Evolutionary conservation across 1,140 invertebrate species (phyloP).

Genomic region (Achroia grisella): DNA sequence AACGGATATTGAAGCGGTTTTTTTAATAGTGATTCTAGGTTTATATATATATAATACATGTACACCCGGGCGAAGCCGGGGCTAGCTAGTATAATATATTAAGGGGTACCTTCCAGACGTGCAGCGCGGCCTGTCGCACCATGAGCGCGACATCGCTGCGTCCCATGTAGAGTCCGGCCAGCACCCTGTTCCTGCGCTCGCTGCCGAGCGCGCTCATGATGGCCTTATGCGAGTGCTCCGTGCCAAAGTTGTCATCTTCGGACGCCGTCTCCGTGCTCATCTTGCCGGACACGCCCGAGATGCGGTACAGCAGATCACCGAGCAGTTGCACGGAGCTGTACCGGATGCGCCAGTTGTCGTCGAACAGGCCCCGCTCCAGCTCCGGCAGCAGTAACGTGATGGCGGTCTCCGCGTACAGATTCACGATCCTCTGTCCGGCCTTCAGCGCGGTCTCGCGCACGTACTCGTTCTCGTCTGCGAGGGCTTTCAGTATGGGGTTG

Average conservation of each 20-base stretch:
- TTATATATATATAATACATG: background rate
- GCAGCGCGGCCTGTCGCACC: slow-evolving; percentile 97
- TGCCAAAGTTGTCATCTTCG: slow-evolving; percentile 99
- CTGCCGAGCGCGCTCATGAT: slow-evolving; percentile 92
- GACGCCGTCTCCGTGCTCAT: slow-evolving; percentile 99
- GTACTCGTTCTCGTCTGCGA: slow-evolving; percentile 99
- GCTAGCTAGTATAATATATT: background rate
- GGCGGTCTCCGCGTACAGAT: slow-evolving; percentile 96
- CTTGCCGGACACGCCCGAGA: slow-evolving; percentile 98
- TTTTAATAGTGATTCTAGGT: background rate
- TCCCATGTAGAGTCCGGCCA: slow-evolving; percentile 98
- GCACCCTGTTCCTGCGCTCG: slow-evolving; percentile 92
- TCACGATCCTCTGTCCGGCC: slow-evolving; percentile 98
- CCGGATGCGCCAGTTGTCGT: slow-evolving; percentile 99
- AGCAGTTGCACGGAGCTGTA: slow-evolving; percentile 97
- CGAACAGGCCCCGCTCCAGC: slow-evolving; percentile 93
- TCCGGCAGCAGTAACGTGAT: slow-evolving; percentile 95
- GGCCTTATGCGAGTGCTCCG: slow-evolving; percentile 94
- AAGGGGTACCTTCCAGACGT: slow-evolving; percentile 92
- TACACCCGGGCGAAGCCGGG: too few relatives aligned
- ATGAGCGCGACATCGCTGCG: slow-evolving; percentile 96
- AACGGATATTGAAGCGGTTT: too few relatives aligned
- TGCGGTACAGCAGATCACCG: slow-evolving; percentile 96
- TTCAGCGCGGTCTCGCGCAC: slow-evolving; percentile 97
- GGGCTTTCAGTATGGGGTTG: slow-evolving; percentile 96